These are phyloP conservation scores for Ophiodon elongatus DNA, from an alignment of 2,113 vertebrate genomes.

Conservation along the genomic window DNA sequence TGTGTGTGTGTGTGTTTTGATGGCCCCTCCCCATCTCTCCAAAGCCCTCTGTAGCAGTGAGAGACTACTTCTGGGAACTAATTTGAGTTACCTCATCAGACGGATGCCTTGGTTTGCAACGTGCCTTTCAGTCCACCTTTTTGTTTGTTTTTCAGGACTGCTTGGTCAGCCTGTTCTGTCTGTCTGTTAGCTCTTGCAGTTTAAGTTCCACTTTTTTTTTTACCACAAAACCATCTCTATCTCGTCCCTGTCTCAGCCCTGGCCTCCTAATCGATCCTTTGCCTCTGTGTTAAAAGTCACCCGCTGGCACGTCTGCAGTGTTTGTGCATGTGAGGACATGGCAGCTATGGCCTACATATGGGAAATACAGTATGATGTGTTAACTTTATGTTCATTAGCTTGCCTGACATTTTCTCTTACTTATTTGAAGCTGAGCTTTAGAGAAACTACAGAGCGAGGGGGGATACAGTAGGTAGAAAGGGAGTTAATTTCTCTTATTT, in stretches of 20 bases:
- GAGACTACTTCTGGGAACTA: conserved; percentile 56
- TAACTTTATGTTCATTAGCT: not conserved
- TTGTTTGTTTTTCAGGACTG: conserved; percentile 68
- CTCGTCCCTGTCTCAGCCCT: conserved; percentile 49
- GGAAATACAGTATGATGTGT: not conserved
- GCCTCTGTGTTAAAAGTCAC: conserved; percentile 7
- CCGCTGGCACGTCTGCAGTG: not conserved
- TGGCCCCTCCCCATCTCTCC: not conserved
- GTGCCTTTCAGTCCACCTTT: conserved; percentile 36
- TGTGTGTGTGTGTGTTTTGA: conserved; percentile 19
- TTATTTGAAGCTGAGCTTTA: not conserved
- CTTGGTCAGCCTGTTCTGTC: conserved; percentile 67
- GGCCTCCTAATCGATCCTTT: conserved; percentile 63
- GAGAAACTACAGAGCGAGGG: not conserved
- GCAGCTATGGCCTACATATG: not conserved
- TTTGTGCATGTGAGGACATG: conserved; percentile 17
- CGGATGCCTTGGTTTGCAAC: conserved; percentile 38
- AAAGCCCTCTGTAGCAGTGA: not conserved
- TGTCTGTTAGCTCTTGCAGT: conserved; percentile 55
- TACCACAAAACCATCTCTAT: conserved; percentile 73
- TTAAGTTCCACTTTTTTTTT: conserved; percentile 62
- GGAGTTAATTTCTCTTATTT: conserved; percentile 24
- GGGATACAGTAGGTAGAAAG: not conserved
- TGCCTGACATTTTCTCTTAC: not conserved
- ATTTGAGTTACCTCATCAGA: conserved; percentile 41